A percentile compares a stretch with the other conserved stretches of the same genome.
Conservation (phyloP, 1,140 invertebrate species). For the Andrena cerasifolii region DNA sequence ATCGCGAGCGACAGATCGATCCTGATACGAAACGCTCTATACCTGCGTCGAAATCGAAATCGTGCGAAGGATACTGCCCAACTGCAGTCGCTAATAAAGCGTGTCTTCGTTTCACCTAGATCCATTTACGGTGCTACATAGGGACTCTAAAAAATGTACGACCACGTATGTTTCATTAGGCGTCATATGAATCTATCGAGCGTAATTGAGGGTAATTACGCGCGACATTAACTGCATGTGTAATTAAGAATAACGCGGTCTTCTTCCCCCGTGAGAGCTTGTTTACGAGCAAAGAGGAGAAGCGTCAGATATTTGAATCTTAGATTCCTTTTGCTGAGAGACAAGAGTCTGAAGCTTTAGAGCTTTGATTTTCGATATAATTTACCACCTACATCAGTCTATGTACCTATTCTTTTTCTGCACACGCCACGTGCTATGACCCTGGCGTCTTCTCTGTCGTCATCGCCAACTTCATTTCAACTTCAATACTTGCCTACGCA, state of each 20-base stretch:
- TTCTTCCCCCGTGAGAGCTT: neutral
- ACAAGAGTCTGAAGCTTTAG: no score
- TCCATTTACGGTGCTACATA: no score
- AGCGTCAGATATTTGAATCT: neutral
- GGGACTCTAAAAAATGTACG: neutral
- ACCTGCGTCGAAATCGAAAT: slow-evolving; percentile 3
- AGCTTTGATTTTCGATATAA: no score
- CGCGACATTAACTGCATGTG: neutral
- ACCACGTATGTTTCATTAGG: neutral
- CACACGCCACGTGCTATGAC: no score
- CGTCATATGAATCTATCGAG: slow-evolving; percentile 19
- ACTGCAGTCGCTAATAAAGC: neutral
- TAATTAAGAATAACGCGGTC: slow-evolving; percentile 33
- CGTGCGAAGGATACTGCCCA: no score
- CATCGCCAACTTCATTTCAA: neutral
- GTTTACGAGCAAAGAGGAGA: neutral
- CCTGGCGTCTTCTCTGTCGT: no score
- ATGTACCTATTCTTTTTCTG: no score
- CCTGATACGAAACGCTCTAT: neutral
- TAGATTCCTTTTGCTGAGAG: no score
- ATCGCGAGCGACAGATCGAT: slow-evolving; percentile 3
- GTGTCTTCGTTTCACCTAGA: neutral
- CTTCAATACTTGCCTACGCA: slow-evolving; percentile 11
- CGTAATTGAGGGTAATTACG: slow-evolving; percentile 28
- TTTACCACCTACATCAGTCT: no score